phyloP scores from a whole-genome alignment of 2,888 invertebrate genomes.

The Callosobruchus maculatus region DNA sequence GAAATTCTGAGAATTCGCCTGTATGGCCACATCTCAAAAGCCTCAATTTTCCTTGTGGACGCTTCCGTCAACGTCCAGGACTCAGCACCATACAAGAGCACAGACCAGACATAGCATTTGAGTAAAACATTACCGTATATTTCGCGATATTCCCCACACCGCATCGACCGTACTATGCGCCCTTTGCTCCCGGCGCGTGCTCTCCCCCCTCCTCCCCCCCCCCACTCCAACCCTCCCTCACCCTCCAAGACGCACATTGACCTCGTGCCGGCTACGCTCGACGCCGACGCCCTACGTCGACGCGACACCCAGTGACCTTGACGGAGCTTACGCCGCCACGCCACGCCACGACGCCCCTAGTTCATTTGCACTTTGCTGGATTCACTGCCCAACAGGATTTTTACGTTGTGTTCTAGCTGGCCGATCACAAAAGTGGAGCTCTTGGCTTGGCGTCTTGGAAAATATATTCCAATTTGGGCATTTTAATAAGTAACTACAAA shows the following conservation, averaged over 20 bases:
- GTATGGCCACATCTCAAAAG: no score
- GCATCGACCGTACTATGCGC: neutral
- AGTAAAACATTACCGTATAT: no score
- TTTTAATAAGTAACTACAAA: no score
- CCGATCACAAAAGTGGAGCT: neutral
- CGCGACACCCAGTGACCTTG: neutral
- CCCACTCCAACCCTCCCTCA: no score
- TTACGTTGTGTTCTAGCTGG: neutral
- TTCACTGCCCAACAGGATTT: neutral
- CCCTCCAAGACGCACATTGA: neutral
- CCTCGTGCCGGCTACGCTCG: neutral
- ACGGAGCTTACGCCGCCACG: neutral
- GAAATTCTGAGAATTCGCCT: no score
- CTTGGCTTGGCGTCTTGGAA: neutral
- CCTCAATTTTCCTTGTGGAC: no score
- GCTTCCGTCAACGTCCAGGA: no score
- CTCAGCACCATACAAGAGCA: no score
- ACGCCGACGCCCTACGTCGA: neutral
- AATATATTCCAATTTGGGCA: neutral
- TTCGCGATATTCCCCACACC: neutral
- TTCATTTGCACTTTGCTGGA: neutral
- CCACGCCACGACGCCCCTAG: neutral
- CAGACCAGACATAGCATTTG: no score
- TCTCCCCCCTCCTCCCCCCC: neutral
- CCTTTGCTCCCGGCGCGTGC: neutral